Percentiles rank a stretch among this genome's conserved stretches.
Conservation (phyloP, 2,888 invertebrate genomes). For the Pristionchus exspectatus region DNA sequence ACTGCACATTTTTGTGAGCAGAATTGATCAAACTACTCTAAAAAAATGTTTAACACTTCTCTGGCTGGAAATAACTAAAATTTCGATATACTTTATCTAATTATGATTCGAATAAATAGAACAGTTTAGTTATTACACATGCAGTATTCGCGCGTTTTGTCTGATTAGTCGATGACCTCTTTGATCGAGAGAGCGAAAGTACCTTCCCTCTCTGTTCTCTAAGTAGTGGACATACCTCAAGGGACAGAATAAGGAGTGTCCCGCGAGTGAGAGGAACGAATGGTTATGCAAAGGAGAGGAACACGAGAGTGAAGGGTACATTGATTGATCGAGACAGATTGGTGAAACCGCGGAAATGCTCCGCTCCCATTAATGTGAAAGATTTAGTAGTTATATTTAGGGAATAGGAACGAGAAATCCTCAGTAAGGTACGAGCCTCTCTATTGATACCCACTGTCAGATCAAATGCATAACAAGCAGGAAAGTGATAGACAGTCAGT, state of each 20-base stretch:
- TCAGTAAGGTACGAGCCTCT: no score
- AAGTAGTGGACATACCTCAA: conserved; percentile 36
- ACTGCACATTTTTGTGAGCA: no score
- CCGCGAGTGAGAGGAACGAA: background rate
- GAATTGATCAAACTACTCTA: no score
- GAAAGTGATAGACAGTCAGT: background rate
- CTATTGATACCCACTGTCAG: background rate
- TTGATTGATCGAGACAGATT: conserved; percentile 20
- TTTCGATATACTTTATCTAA: no score
- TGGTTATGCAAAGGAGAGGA: conserved; percentile 28
- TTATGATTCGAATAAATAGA: no score
- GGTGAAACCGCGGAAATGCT: background rate
- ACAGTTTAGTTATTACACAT: background rate
- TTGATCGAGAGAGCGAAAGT: conserved; percentile 24
- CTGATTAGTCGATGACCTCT: conserved; percentile 26
- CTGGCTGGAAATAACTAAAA: no score
- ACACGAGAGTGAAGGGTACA: background rate
- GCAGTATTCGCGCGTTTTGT: background rate
- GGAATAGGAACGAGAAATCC: no score
- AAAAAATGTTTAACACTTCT: no score
- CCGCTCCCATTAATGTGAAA: no score
- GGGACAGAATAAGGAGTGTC: background rate
- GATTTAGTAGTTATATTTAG: no score
- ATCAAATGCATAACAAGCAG: background rate
- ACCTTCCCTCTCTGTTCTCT: background rate